A percentile compares a stretch with the other conserved stretches of the same genome.
phyloP scores from a whole-genome alignment of 2,888 invertebrate species.

The Zaprionus lineosus region DNA sequence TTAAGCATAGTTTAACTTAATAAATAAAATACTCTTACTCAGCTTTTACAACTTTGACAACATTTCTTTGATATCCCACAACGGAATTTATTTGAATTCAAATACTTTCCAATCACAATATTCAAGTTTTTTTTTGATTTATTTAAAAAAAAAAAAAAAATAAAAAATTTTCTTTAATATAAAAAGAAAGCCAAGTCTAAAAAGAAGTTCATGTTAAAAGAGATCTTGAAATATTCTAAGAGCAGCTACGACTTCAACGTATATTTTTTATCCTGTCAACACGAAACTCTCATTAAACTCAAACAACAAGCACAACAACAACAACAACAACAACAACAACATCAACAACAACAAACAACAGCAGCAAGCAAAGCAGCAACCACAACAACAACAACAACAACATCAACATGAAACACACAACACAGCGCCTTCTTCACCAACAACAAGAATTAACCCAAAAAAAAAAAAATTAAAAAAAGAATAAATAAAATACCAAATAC shows the following conservation, averaged over 20 bases:
- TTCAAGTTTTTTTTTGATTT: constrained; percentile 21
- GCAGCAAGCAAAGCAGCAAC: constrained; percentile 17
- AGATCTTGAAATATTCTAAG: constrained; percentile 19
- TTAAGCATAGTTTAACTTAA: constrained; percentile 60
- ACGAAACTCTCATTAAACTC: constrained; percentile 28
- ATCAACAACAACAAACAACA: constrained; percentile 26
- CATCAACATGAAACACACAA: constrained; percentile 31
- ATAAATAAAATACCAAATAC: constrained; percentile 17
- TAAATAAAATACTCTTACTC: constrained; percentile 49
- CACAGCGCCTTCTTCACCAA: constrained; percentile 39
- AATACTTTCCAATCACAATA: constrained; percentile 14
- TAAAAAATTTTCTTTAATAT: background rate
- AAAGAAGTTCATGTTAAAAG: too few relatives aligned
- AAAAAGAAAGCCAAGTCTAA: background rate
- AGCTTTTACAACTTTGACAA: constrained; percentile 34
- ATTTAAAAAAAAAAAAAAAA: constrained; percentile 19
- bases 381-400: constrained; percentile 22
- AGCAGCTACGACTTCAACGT: constrained; percentile 41
- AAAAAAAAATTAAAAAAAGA: constrained; percentile 11
- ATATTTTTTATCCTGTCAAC: constrained; percentile 50
- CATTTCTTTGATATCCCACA: constrained; percentile 50
- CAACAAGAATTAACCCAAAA: constrained; percentile 44
- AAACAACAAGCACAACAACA: constrained; percentile 28
- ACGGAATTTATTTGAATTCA: constrained; percentile 18
- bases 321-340: constrained; percentile 15